Conservation (phyloP, 2,113 vertebrate genomes). For the Pedionomus torquatus region DNA sequence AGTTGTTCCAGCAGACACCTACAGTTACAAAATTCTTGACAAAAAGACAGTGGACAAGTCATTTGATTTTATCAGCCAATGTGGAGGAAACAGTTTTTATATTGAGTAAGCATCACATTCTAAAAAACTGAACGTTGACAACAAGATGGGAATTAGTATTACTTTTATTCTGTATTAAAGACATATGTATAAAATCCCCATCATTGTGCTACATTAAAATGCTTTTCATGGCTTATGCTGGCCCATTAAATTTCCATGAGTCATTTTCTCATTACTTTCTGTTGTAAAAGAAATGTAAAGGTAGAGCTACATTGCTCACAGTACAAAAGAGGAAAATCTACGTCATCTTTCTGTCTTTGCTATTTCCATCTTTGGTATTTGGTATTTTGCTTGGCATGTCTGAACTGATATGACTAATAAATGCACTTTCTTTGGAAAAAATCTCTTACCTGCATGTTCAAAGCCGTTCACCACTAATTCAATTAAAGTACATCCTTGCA, state of each 20-base stretch:
- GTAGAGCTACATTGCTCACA: slow-evolving; percentile 7
- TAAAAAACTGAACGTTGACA: not conserved
- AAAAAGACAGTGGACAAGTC: slow-evolving; percentile 85
- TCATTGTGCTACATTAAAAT: not conserved
- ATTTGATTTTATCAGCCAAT: slow-evolving; percentile 85
- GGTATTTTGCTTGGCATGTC: slow-evolving; percentile 9
- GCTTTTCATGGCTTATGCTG: not conserved
- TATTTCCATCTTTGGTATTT: slow-evolving; percentile 42
- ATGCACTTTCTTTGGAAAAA: not conserved
- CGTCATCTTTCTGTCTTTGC: slow-evolving; percentile 26
- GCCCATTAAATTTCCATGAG: not conserved
- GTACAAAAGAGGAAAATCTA: not conserved
- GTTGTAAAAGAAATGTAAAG: slow-evolving; percentile 1
- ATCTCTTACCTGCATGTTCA: not conserved
- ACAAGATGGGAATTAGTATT: not conserved
- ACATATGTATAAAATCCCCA: not conserved
- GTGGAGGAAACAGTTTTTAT: slow-evolving; percentile 87
- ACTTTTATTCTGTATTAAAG: not conserved
- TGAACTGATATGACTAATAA: slow-evolving; percentile 27
- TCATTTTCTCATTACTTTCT: slow-evolving; percentile 17
- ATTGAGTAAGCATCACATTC: slow-evolving; percentile 82
- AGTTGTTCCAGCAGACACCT: slow-evolving; percentile 83
- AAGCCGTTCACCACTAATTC: not conserved
- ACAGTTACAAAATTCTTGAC: slow-evolving; percentile 82
- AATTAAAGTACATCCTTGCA: not conserved